These are phyloP conservation scores for Strongylocentrotus purpuratus DNA, from an alignment of 35 echinoderm and acorn worm genomes.

Conservation along the genomic window DNA sequence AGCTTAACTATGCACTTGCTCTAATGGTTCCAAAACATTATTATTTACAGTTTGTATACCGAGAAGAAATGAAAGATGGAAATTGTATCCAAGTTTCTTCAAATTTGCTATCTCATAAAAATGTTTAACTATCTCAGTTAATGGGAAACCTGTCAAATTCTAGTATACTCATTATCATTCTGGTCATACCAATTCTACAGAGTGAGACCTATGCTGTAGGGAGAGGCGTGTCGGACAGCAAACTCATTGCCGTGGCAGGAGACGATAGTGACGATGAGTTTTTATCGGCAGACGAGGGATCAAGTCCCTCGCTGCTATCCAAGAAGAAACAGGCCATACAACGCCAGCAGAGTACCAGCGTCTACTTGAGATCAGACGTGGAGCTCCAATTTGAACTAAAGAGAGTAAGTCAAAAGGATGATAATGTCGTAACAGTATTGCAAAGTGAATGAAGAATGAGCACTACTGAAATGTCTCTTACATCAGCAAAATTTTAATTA, in stretches of 20 bases:
- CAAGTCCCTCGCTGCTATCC: neutral
- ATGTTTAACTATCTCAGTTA: neutral
- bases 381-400: constrained; percentile 91
- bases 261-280: constrained; percentile 57
- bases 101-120: neutral
- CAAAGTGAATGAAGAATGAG: neutral
- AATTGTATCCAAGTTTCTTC: neutral
- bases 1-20: neutral
- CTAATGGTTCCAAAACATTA: neutral
- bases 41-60: neutral
- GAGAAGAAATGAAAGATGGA: neutral
- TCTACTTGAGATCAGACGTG: constrained; percentile 64
- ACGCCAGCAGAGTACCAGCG: constrained; percentile 53
- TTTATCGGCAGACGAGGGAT: constrained; percentile 58
- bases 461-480: neutral
- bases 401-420: constrained; percentile 53
- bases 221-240: constrained; percentile 31
- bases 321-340: constrained; percentile 48
- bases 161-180: neutral
- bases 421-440: neutral
- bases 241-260: constrained; percentile 2
- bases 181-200: neutral
- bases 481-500: too few species aligned
- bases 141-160: too few species aligned
- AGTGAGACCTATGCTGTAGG: constrained; percentile 14